Base-by-base conservation (phyloP, 1,140 invertebrate genomes). In the Pseudomyrmex cubaensis region DNA sequence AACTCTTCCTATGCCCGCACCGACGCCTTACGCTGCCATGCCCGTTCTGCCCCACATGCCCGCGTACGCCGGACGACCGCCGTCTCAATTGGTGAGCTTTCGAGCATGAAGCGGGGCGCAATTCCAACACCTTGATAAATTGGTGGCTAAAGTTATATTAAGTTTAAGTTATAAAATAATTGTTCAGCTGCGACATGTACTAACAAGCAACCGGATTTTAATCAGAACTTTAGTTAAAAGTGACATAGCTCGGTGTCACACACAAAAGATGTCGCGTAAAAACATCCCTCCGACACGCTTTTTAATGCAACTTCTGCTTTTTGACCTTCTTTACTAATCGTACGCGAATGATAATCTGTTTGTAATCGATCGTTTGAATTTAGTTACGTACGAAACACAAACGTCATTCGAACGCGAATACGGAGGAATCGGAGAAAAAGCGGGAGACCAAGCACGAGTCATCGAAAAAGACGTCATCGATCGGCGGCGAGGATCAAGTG, bases 51-150 rank as follows among this genome's bases (percentile, higher is more conserved):
- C 92, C 7, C 92, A 92, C 76, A 90, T 93, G 85, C 87, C 88
- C 76, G 25, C 85, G n/a, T 92, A 92, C 70, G 82, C 83, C 61
- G 87, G 85, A 86, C 88, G 92, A 82, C 93, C 92, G 57, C 87
- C 92, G 50, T 93, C 93, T 67, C 93, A 94, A 91, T 92, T 93
- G 85, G 93, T 91, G 87, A 92, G 22, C 12, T 67, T 48, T 63
- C n/a, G 15, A 15, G 22, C 22, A 67, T 78, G 44, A 61, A 73
- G 56, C 50, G 22, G 75, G 48, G 4, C 8, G 12, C 8, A 52
- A 35, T 35, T 35, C 35, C 62, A 66, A 56, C 22, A 25, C 50
- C 8, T 35, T 17, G 1, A 0, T 52, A 75, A 63, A 67, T 56
- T 46, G 15, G n/a, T 20, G 35, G n/a, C 10, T 22, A 44, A 66